A percentile compares a stretch with the other conserved stretches of the same genome.
Evolutionary conservation across 2,113 vertebrate species (phyloP).

Genomic region (Genyomyrus donnyi): DNA sequence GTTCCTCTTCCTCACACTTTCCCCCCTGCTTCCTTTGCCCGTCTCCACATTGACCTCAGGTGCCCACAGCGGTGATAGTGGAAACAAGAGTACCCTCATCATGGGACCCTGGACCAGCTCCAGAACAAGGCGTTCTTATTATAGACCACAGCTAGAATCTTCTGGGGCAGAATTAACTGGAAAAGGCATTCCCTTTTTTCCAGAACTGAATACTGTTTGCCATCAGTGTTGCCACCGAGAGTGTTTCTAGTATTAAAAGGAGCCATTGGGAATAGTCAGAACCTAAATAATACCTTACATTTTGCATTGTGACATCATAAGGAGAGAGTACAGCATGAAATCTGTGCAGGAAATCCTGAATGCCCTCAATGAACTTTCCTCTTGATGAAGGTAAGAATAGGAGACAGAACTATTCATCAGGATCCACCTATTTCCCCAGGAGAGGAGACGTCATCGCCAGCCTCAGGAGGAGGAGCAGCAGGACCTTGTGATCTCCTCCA

Average conservation of each 20-base stretch:
- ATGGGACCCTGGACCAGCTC: neutral
- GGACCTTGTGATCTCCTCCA: neutral
- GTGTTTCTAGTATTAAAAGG: neutral
- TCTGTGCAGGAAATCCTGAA: neutral
- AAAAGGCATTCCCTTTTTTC: neutral
- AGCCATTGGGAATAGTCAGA: neutral
- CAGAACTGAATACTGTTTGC: neutral
- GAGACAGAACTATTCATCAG: neutral
- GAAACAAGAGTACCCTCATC: constrained; percentile 11
- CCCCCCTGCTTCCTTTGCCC: constrained; percentile 11
- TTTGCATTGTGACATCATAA: neutral
- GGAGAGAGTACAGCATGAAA: neutral
- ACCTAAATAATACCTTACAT: neutral
- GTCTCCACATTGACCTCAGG: neutral
- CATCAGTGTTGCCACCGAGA: neutral
- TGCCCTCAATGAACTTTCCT: neutral
- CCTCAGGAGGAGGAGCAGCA: neutral
- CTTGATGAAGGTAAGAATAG: neutral
- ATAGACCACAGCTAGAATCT: constrained; percentile 36
- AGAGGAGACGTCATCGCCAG: neutral
- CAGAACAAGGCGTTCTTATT: constrained; percentile 37
- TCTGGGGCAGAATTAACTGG: neutral
- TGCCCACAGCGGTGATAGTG: neutral
- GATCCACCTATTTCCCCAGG: neutral
- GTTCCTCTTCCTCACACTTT: neutral